Evolutionary conservation across 2,888 invertebrate genomes (phyloP), one percentile per base, ranked within the genome.

Genomic region (Keiferia lycopersicella): DNA sequence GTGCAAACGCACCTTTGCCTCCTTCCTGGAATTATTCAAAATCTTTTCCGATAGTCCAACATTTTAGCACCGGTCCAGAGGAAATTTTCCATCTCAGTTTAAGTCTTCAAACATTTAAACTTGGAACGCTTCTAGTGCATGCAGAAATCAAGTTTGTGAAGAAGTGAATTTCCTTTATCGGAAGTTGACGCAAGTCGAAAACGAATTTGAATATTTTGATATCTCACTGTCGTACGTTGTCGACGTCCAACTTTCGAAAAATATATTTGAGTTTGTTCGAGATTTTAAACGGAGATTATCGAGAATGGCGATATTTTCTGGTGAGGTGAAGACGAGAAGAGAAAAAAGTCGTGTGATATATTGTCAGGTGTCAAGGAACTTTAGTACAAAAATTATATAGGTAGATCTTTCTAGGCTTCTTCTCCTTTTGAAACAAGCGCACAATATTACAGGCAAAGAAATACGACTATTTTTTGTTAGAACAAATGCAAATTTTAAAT

Each of bases 71-170:
- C 14, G n/a, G n/a, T n/a, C 30, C 2, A 34, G 12, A n/a, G 34
- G 56, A 26, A 22, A 56, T 56, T 56, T 56, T 56, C 56, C 34
- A 26, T 30, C 56, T 56, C 45, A 61, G 63, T 66, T 63, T 64
- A 67, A 68, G 69, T 66, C 69, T 67, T 57, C 69, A 45, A 62
- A 62, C 57, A 59, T 67, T 64, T 71, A 66, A 72, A 69, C 69
- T 71, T 68, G 66, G 68, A 67, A 64, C 64, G 64, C 64, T 34
- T 45, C n/a, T n/a, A 22, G 51, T 22, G 51, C 51, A 53, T 53
- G 22, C 60, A 60, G 22, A 48, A 60, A 60, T 60, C 26, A 20
- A 22, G 39, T 60, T 58, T 26, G 60, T 45, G 18, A 30, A 62
- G 62, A 53, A 56, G 48, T 62, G 62, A 62, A 62, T 62, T 62